Conservation (phyloP, 2,113 vertebrate species). For the Podocnemis expansa region DNA sequence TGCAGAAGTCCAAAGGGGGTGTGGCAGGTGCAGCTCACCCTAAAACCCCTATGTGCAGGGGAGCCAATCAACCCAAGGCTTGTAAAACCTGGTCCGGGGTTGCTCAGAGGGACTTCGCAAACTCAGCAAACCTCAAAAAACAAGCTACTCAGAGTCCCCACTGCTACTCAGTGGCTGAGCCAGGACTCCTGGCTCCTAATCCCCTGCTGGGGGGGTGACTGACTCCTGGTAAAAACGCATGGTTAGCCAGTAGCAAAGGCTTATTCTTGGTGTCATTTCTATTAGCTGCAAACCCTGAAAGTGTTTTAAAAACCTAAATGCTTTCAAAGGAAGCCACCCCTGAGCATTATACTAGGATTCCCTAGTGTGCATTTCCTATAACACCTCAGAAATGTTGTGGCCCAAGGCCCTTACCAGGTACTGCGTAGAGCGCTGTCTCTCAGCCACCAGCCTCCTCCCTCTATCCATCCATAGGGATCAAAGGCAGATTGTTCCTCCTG, state of each 20-base stretch:
- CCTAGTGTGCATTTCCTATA: background rate
- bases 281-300: background rate
- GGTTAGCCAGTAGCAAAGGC: background rate
- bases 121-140: background rate
- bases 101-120: background rate
- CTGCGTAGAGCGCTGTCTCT: background rate
- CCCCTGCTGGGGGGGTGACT: background rate
- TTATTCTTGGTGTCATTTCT: background rate
- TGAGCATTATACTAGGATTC: background rate
- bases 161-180: background rate
- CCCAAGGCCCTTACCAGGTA: background rate
- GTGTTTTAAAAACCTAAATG: background rate
- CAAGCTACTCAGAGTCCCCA: background rate
- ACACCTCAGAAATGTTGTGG: background rate
- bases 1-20: no score
- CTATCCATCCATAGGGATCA: background rate
- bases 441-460: background rate
- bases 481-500: background rate
- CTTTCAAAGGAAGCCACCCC: background rate
- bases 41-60: background rate
- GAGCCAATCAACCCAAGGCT: background rate
- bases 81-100: background rate
- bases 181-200: background rate
- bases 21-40: background rate
- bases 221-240: background rate